Conservation (phyloP, 1,140 invertebrate genomes). For the Monomorium pharaonis region DNA sequence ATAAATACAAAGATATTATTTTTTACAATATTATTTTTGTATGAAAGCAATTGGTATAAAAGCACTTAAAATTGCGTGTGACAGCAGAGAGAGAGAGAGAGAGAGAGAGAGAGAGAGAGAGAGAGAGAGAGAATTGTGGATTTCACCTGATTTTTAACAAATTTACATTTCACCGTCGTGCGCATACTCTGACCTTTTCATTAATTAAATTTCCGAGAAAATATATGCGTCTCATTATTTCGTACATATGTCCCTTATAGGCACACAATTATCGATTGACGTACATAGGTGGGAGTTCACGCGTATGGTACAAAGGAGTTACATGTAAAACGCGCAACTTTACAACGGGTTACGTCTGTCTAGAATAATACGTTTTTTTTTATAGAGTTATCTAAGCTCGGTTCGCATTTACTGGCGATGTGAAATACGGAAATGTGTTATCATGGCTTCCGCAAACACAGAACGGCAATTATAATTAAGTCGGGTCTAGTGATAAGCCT, state of each 20-base stretch:
- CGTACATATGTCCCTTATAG: not conserved
- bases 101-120: too few species aligned
- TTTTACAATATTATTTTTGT: not conserved
- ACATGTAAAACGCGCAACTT: not conserved
- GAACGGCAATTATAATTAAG: slow-evolving; percentile 73
- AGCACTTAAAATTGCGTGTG: not conserved
- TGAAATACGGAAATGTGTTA: slow-evolving; percentile 68
- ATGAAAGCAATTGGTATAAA: slow-evolving; percentile 3
- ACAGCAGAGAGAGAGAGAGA: too few species aligned
- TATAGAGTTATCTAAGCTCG: slow-evolving; percentile 29
- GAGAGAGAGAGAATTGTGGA: too few species aligned
- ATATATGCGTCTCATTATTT: slow-evolving; percentile 33
- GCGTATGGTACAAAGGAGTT: not conserved
- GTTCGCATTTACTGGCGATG: slow-evolving; percentile 29
- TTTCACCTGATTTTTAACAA: slow-evolving; percentile 23
- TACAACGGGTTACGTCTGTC: not conserved
- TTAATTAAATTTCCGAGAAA: slow-evolving; percentile 36
- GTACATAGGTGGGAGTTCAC: not conserved
- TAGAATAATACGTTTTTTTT: slow-evolving; percentile 8
- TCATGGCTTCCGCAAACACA: slow-evolving; percentile 59
- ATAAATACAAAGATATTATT: not conserved
- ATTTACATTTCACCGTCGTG: slow-evolving; percentile 24
- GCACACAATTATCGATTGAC: slow-evolving; percentile 33
- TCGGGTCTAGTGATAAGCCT: slow-evolving; percentile 66
- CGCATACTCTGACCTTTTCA: not conserved